Evolutionary conservation across 1,140 invertebrate species (phyloP).

Genomic region (Neodiprion virginianus): DNA sequence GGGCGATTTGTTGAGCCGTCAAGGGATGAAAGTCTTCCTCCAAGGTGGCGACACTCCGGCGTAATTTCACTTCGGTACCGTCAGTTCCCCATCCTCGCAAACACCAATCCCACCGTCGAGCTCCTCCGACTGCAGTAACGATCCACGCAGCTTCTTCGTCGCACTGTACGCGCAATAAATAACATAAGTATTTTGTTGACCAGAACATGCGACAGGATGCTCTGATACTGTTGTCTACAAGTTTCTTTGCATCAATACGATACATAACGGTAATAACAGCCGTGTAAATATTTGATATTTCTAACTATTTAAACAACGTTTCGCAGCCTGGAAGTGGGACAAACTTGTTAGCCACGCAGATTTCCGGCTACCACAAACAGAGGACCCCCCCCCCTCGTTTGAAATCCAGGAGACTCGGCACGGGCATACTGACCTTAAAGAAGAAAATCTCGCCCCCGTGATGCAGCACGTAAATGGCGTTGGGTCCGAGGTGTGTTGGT

Average conservation of each 20-base stretch:
- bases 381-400: too few species aligned
- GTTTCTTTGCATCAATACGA: too few species aligned
- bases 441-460: slow-evolving; percentile 47
- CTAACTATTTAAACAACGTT: too few species aligned
- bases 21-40: slow-evolving; percentile 32
- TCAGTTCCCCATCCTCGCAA: slow-evolving; percentile 35
- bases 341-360: too few species aligned
- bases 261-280: too few species aligned
- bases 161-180: slow-evolving; percentile 31
- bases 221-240: too few species aligned
- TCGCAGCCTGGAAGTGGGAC: too few species aligned
- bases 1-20: slow-evolving; percentile 32
- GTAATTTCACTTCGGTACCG: slow-evolving; percentile 41
- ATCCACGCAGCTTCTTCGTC: slow-evolving; percentile 48
- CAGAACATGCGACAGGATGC: too few species aligned
- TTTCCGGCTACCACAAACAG: too few species aligned
- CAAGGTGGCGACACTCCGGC: slow-evolving; percentile 41
- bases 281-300: too few species aligned
- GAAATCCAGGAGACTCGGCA: too few species aligned
- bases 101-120: slow-evolving; percentile 45
- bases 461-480: slow-evolving; percentile 49
- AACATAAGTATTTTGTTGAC: background rate
- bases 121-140: slow-evolving; percentile 28
- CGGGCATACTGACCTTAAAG: slow-evolving; percentile 42
- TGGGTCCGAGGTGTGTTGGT: slow-evolving; percentile 43